Percentiles rank a stretch among this genome's conserved stretches.
Conservation (phyloP, 1,140 invertebrate genomes). For the Drosophila setifemur region DNA sequence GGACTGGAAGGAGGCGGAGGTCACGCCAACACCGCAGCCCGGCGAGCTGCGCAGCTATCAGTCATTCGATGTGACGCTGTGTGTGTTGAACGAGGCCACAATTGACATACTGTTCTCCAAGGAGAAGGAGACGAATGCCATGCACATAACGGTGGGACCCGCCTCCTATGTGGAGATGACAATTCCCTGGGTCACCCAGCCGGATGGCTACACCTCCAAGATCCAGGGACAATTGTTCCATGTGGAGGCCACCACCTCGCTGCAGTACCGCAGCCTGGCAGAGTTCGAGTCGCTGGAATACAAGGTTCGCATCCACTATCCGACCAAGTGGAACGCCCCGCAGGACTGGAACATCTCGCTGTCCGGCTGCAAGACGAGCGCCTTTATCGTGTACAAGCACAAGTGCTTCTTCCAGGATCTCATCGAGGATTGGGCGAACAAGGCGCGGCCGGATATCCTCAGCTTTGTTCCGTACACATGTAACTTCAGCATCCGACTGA, state of each 20-base stretch:
- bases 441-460: slow-evolving; percentile 94
- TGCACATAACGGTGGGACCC: slow-evolving; percentile 96
- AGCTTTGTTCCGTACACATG: slow-evolving; percentile 99
- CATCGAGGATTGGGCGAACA: slow-evolving; percentile 97
- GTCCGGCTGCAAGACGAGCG: slow-evolving; percentile 96
- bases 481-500: slow-evolving; percentile 94
- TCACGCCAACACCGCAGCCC: slow-evolving; percentile 90
- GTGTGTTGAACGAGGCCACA: slow-evolving; percentile 94
- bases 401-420: slow-evolving; percentile 98
- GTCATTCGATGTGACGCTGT: slow-evolving; percentile 95
- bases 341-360: slow-evolving; percentile 95
- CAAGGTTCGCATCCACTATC: slow-evolving; percentile 90
- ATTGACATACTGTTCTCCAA: slow-evolving; percentile 98
- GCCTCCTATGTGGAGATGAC: slow-evolving; percentile 97
- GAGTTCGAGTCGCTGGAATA: slow-evolving; percentile 98
- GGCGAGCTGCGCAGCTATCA: slow-evolving; percentile 94
- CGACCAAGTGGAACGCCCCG: slow-evolving; percentile 96
- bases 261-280: slow-evolving; percentile 94
- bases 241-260: slow-evolving; percentile 96
- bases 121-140: slow-evolving; percentile 97
- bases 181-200: slow-evolving; percentile 95
- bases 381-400: slow-evolving; percentile 95
- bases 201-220: slow-evolving; percentile 94
- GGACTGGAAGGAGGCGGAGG: slow-evolving; percentile 90
- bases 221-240: slow-evolving; percentile 96